Conservation (phyloP, 2,888 invertebrate genomes). For the Cylindroiulus punctatus region DNA sequence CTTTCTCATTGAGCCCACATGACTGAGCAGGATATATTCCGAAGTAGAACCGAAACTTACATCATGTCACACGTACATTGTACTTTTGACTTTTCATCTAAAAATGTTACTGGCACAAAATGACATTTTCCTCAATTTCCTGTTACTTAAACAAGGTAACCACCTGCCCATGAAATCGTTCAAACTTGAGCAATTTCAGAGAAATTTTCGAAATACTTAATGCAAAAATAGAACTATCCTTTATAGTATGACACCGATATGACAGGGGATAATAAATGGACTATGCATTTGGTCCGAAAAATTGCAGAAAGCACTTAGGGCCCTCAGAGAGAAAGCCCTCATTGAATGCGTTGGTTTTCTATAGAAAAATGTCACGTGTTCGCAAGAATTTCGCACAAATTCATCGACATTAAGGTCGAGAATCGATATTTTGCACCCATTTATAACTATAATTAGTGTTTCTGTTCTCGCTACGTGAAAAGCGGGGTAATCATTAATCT, state of each 20-base stretch:
- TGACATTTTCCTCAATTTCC: no score
- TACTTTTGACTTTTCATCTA: no score
- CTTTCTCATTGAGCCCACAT: no score
- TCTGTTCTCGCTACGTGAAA: constrained; percentile 2
- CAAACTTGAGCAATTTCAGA: no score
- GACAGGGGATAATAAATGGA: neutral
- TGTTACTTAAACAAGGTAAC: no score
- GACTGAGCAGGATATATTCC: no score
- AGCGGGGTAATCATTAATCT: neutral
- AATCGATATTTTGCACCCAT: constrained; percentile 11
- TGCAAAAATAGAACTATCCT: neutral
- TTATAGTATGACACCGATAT: neutral
- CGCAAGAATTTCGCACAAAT: neutral
- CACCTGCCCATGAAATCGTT: no score
- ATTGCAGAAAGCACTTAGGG: constrained; percentile 1
- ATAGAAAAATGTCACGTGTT: constrained; percentile 10
- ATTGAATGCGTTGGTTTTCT: neutral
- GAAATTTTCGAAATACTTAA: neutral
- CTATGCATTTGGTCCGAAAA: neutral
- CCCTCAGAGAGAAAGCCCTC: neutral
- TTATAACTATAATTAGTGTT: constrained; percentile 18
- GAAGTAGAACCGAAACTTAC: no score
- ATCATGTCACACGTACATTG: no score
- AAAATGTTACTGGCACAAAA: no score
- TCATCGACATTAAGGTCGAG: constrained; percentile 1